Evolutionary conservation across 2,888 invertebrate genomes (phyloP).

Genomic region (Harpalus rubripes): DNA sequence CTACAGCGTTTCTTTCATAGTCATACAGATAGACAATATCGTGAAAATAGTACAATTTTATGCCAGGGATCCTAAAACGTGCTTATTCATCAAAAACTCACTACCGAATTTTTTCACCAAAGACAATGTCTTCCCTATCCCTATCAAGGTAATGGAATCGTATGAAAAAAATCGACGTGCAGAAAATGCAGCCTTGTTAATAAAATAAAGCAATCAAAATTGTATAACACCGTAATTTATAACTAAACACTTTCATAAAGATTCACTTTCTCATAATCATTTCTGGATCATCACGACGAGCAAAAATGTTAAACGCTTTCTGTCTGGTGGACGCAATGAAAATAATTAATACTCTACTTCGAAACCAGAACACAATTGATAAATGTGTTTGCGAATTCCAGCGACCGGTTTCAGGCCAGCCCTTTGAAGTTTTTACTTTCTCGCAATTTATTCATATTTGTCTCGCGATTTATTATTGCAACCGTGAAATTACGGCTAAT

Average conservation of each 20-base stretch:
- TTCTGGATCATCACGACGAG: not conserved
- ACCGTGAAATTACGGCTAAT: not conserved
- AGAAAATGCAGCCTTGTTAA: too few relatives aligned
- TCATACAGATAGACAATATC: too few relatives aligned
- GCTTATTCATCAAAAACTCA: too few relatives aligned
- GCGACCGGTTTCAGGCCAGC: not conserved
- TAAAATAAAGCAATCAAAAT: not conserved
- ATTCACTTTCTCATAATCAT: not conserved
- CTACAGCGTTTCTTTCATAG: too few relatives aligned
- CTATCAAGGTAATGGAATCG: too few relatives aligned
- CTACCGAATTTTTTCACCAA: too few relatives aligned
- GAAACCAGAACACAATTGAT: not conserved
- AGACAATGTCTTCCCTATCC: too few relatives aligned
- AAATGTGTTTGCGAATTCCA: not conserved
- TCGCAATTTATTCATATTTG: slow-evolving; percentile 19
- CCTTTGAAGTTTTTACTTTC: slow-evolving; percentile 7
- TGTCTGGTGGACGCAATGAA: not conserved
- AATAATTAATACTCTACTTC: not conserved
- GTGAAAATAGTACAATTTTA: too few relatives aligned
- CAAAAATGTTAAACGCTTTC: too few relatives aligned
- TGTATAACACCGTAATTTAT: not conserved
- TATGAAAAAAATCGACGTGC: too few relatives aligned
- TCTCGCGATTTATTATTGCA: not conserved
- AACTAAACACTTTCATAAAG: not conserved
- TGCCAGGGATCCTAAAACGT: too few relatives aligned